Evolutionary conservation across 2,888 invertebrate species (phyloP), one percentile per base, ranked within the genome.

Genomic region (Dolichomitus sp.): DNA sequence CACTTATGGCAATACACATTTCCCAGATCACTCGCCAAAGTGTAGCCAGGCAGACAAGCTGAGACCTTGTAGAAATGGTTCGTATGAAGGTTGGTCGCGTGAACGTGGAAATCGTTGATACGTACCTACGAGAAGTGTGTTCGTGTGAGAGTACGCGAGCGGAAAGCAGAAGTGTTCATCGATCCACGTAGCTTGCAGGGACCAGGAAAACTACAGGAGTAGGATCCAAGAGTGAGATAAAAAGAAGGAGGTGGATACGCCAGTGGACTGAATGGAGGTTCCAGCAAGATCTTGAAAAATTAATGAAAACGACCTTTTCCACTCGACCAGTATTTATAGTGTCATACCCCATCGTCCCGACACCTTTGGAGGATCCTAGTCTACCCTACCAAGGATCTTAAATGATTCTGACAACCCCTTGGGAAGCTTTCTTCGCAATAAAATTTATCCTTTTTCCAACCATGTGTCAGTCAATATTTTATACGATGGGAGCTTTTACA

Each of bases 1-100:
- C 86, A 84, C 86, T 88, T 85, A 83, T 77, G 85, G 84, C 85
- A 87, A 87, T 86, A 87, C 85, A 86, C 84, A 74, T 81, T 86
- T 87, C 86, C 73, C 83, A 84, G 84, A 88, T 87, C 84, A 83
- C 83, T 88, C 85, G 84, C 78, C 86, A 86, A 85, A 83, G 84
- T 84, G 69, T 68, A 59, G 27, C 54, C 11, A 14, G 37, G 45
- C 72, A 63, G 50, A 17, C 30, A 14, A 37, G 83, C 66, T 72
- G 81, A 75, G 33, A 19, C 50, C 2, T 52, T 17, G 63, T 11
- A 40, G 33, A 19, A 37, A 54, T 42, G 45, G 63, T 37, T 19
- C 57, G 52, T 50, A 30, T 37, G 45, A 69, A 50, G 69, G 54
- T 37, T 30, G 70, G n/a, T 42, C 19, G 19, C 17, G 27, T 42